phyloP scores from a whole-genome alignment of 2,113 vertebrate species.

The Pavo muticus region DNA sequence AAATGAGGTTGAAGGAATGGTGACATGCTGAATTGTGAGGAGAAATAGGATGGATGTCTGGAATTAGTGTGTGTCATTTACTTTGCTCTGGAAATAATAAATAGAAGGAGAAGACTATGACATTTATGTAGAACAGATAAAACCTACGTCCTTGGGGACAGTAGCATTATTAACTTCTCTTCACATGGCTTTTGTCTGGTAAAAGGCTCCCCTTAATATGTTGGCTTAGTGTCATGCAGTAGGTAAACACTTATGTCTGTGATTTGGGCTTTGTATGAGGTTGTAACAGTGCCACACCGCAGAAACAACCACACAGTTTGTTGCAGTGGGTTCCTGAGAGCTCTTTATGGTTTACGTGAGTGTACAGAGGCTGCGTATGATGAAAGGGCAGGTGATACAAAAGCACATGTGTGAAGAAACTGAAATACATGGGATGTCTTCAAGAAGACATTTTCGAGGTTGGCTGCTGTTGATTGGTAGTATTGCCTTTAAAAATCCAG shows the following conservation, averaged over 20 bases:
- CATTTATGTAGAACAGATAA: not conserved
- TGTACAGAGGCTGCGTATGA: not conserved
- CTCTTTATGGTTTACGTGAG: rapidly evolving
- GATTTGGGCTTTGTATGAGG: not conserved
- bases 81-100: not conserved
- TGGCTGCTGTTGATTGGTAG: not conserved
- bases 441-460: not conserved
- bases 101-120: not conserved
- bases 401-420: not conserved
- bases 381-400: not conserved
- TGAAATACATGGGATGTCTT: not conserved
- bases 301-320: not conserved
- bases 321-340: not conserved
- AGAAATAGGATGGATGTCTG: not conserved
- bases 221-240: not conserved
- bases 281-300: not conserved
- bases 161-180: not conserved
- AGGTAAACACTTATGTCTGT: not conserved
- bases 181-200: not conserved
- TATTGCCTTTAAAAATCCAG: not conserved
- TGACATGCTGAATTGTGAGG: not conserved
- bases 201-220: not conserved
- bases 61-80: not conserved
- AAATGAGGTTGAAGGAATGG: not conserved
- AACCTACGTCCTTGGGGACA: not conserved